Evolutionary conservation across 2,888 invertebrate genomes (phyloP), one percentile per base, ranked within the genome.

Genomic region (Synergus gifuensis): DNA sequence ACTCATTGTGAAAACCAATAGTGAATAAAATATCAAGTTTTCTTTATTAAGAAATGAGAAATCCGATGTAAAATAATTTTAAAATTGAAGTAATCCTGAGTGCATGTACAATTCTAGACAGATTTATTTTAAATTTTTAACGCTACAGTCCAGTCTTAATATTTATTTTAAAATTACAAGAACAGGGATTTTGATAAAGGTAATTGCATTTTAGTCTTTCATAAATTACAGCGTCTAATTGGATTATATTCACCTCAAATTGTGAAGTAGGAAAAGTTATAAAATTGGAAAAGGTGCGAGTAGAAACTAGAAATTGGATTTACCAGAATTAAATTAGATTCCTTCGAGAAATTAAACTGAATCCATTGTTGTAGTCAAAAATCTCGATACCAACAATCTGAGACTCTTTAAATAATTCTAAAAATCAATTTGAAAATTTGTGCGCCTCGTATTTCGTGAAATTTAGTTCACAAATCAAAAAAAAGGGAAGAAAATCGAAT

Each of bases 401-500:
- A 9, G 0, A 18, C 11, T 18, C 4, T 0, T 58, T 3, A 58
- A 58, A 11, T 9, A 1, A 18, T 18, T 9, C 3, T 18, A 18
- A 58, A 18, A 18, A 54, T 18, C 18, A 58, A 18, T 58, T 18
- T 11, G 0, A 14, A 62, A 62, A 28, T 28, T 4, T 14, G 0
- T 12, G 12, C 28, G 11, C 9, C 58, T 58, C 11, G 4, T 28
- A 28, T 28, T 28, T 22, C 3, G 3, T 46, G 1, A 58, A 4
- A 14, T 62, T 28, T 4, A 28, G 22, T 58, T 62, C 14, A 14
- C 16, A 28, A 73, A 73, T 22, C 22, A 67, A 63, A 28, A 28
- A 4, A 28, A 4, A 69, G 69, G 14, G 4, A 79, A 22, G 11
- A 36, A 79, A 49, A 58, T 76, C n/a, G 66, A 64, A 18, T 76